phyloP scores from a whole-genome alignment of 2,888 invertebrate genomes.

The Andrena dorsata region DNA sequence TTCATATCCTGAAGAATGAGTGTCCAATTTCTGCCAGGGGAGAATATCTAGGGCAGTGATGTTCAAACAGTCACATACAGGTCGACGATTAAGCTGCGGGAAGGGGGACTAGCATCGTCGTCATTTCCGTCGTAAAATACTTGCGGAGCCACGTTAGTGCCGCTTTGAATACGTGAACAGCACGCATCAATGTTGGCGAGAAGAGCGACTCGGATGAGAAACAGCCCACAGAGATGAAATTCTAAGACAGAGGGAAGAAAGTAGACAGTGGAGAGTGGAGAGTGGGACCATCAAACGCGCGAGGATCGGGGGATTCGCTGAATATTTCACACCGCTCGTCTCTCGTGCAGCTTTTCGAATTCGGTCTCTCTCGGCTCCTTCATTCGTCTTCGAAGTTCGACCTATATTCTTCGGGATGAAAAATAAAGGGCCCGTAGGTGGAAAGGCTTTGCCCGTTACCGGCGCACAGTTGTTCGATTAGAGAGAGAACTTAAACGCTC shows the following conservation, averaged over 20 bases:
- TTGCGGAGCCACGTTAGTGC: not conserved
- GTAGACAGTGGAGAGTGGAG: conserved; percentile 29
- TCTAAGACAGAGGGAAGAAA: conserved; percentile 11
- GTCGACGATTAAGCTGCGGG: not conserved
- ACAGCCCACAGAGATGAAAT: conserved; percentile 17
- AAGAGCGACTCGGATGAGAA: not conserved
- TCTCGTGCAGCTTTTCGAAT: conserved; percentile 26
- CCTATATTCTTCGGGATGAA: conserved; percentile 19
- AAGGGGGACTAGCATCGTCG: not conserved
- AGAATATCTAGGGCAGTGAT: not conserved
- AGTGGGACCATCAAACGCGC: conserved; percentile 30
- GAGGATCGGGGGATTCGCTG: conserved; percentile 33
- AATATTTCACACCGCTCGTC: conserved; percentile 44
- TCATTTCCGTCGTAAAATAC: conserved; percentile 23
- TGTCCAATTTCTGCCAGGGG: not conserved
- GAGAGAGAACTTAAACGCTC: conserved; percentile 8
- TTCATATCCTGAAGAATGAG: not conserved
- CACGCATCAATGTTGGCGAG: conserved; percentile 9
- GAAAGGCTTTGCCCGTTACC: not conserved
- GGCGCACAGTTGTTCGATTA: conserved; percentile 11
- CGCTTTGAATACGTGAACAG: conserved; percentile 28
- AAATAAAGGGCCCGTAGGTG: conserved; percentile 10
- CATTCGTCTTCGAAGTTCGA: conserved; percentile 32
- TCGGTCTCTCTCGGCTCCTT: conserved; percentile 35
- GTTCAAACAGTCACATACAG: not conserved